Percentiles rank a stretch among this genome's conserved stretches.
Evolutionary conservation across 1,140 invertebrate genomes (phyloP).

Genomic region (Lethrus apterus): DNA sequence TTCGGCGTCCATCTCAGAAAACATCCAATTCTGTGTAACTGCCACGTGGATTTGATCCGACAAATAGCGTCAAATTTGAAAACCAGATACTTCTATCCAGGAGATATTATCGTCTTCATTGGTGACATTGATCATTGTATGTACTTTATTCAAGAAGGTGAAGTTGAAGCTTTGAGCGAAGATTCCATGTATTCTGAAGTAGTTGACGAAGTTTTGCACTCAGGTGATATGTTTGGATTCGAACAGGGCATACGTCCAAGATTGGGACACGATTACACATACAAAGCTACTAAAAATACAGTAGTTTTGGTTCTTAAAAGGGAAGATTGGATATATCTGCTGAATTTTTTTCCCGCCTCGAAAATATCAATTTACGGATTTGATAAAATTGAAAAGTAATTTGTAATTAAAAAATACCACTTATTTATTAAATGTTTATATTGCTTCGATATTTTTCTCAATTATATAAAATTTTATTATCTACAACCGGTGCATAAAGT

Average conservation of each 20-base stretch:
- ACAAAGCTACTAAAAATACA: slow-evolving; percentile 11
- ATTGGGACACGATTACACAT: slow-evolving; percentile 19
- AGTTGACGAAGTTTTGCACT: slow-evolving; percentile 11
- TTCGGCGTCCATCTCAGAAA: slow-evolving; percentile 21
- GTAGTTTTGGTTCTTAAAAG: slow-evolving; percentile 10
- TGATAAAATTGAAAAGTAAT: too few relatives aligned
- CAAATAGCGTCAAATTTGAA: slow-evolving; percentile 15
- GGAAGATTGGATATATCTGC: slow-evolving; percentile 11
- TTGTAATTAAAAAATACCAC: too few relatives aligned
- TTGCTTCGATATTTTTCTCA: too few relatives aligned
- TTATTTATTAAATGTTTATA: too few relatives aligned
- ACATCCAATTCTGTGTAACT: slow-evolving; percentile 17
- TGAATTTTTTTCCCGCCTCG: slow-evolving; percentile 15
- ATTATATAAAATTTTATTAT: too few relatives aligned
- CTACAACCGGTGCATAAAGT: too few relatives aligned
- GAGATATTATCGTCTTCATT: slow-evolving; percentile 5
- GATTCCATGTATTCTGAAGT: slow-evolving; percentile 16
- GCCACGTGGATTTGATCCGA: slow-evolving; percentile 20
- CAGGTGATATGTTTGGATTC: slow-evolving; percentile 21
- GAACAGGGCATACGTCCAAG: slow-evolving; percentile 18
- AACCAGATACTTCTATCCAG: slow-evolving; percentile 3
- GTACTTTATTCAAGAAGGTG: slow-evolving; percentile 15
- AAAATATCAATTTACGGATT: slow-evolving; percentile 1
- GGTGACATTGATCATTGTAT: slow-evolving; percentile 13
- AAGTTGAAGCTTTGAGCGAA: slow-evolving; percentile 11